Percentiles rank a stretch among this genome's conserved stretches.
These are phyloP conservation scores for Spodoptera frugiperda DNA, from an alignment of 1,140 invertebrate species.

Conservation along the genomic window DNA sequence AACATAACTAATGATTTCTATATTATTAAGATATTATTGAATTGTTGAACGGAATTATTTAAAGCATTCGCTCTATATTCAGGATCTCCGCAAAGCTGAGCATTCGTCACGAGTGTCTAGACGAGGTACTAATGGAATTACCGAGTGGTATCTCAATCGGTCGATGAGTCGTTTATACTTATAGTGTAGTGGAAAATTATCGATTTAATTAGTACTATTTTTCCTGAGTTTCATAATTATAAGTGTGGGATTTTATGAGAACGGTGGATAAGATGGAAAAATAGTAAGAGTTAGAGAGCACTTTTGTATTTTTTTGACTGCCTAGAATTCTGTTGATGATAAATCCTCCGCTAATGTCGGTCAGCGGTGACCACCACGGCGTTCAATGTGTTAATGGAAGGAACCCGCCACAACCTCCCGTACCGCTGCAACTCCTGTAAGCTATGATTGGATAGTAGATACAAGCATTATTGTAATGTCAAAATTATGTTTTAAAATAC, in stretches of 20 bases:
- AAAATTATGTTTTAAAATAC: no score
- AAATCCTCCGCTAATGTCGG: no score
- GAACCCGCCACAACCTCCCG: no score
- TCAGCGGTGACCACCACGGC: no score
- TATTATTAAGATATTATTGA: slow-evolving; percentile 41
- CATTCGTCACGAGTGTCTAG: slow-evolving; percentile 19
- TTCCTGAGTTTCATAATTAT: background rate
- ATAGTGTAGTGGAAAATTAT: slow-evolving; percentile 13
- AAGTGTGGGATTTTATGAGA: no score
- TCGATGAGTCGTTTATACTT: slow-evolving; percentile 21
- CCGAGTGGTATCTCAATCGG: background rate
- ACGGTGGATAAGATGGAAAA: no score
- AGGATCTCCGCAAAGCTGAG: slow-evolving; percentile 42
- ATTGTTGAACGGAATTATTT: slow-evolving; percentile 8
- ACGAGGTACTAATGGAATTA: background rate
- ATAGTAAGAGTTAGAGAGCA: no score
- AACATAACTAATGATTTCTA: slow-evolving; percentile 1
- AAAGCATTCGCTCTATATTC: slow-evolving; percentile 15
- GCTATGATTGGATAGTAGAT: no score
- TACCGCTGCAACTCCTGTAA: no score
- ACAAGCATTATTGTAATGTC: background rate
- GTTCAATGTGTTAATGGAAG: no score
- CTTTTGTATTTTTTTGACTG: no score
- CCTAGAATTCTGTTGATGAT: no score
- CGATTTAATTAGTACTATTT: background rate